These are phyloP conservation scores for Leptinotarsa rubiginosa DNA, from an alignment of 2,888 invertebrate genomes.

Conservation along the genomic window DNA sequence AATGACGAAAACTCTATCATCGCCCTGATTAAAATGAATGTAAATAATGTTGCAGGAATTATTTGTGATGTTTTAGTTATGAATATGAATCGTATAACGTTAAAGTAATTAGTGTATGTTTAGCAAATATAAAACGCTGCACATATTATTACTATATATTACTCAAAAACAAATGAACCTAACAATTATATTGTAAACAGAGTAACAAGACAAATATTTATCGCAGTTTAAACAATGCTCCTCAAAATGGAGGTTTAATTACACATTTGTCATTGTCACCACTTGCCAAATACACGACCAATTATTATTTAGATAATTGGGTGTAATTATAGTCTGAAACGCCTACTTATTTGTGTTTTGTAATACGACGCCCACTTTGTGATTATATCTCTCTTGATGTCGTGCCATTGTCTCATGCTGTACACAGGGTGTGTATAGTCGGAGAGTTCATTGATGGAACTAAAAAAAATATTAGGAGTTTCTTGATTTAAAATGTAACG, in stretches of 20 bases:
- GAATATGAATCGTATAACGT: conserved; percentile 43
- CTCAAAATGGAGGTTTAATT: conserved; percentile 52
- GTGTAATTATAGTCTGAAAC: conserved; percentile 42
- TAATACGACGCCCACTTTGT: conserved; percentile 44
- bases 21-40: conserved; percentile 34
- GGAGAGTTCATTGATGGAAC: too few species aligned
- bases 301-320: conserved; percentile 49
- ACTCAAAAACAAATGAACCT: conserved; percentile 43
- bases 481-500: too few species aligned
- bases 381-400: conserved; percentile 39
- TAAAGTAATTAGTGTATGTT: conserved; percentile 44
- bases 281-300: conserved; percentile 49
- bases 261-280: conserved; percentile 52
- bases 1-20: background rate
- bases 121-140: conserved; percentile 43
- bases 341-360: conserved; percentile 45
- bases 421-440: conserved; percentile 32
- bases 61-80: conserved; percentile 43
- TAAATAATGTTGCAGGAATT: conserved; percentile 36
- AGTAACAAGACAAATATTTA: conserved; percentile 50
- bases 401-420: conserved; percentile 42
- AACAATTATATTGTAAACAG: conserved; percentile 50
- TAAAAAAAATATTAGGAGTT: too few species aligned
- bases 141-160: conserved; percentile 41
- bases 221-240: conserved; percentile 41